Conservation (phyloP, 1,140 invertebrate genomes). For the Zaprionus ornatus region DNA sequence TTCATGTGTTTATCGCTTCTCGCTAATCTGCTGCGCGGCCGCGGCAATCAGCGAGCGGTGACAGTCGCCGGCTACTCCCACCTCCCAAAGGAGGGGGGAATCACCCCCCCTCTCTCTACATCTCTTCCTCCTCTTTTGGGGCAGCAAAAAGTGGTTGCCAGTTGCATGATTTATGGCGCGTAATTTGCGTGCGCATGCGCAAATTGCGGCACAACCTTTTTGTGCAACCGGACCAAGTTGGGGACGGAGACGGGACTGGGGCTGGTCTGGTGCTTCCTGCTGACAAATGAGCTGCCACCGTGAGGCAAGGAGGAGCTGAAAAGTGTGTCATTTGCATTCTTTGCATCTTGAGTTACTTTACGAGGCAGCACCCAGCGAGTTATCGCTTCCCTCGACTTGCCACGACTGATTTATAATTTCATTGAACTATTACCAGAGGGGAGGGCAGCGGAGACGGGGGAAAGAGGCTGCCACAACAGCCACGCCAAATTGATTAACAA, state of each 20-base stretch:
- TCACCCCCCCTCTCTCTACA: background rate
- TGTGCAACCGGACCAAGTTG: conserved; percentile 20
- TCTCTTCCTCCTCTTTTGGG: background rate
- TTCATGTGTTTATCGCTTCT: conserved; percentile 72
- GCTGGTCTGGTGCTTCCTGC: conserved; percentile 62
- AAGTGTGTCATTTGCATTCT: conserved; percentile 76
- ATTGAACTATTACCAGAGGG: conserved; percentile 69
- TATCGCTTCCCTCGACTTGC: conserved; percentile 7
- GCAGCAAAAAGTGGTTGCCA: conserved; percentile 12
- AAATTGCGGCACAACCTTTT: conserved; percentile 75
- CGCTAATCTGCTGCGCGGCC: conserved; percentile 57
- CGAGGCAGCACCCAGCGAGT: background rate
- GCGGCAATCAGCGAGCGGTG: conserved; percentile 68
- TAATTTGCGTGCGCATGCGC: conserved; percentile 80
- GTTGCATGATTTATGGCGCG: conserved; percentile 78
- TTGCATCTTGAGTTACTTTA: conserved; percentile 50
- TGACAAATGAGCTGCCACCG: conserved; percentile 67
- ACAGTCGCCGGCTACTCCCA: conserved; percentile 74
- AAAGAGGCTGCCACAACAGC: conserved; percentile 11
- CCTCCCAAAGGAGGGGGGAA: conserved; percentile 2
- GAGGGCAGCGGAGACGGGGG: background rate
- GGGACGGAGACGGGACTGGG: background rate
- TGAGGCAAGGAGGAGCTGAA: conserved; percentile 22
- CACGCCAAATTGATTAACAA: conserved; percentile 79
- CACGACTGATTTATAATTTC: conserved; percentile 76